Percentiles rank a stretch among this genome's conserved stretches.
These are phyloP conservation scores for Pilophorus perplexus DNA, from an alignment of 2,888 invertebrate genomes.

Conservation along the genomic window DNA sequence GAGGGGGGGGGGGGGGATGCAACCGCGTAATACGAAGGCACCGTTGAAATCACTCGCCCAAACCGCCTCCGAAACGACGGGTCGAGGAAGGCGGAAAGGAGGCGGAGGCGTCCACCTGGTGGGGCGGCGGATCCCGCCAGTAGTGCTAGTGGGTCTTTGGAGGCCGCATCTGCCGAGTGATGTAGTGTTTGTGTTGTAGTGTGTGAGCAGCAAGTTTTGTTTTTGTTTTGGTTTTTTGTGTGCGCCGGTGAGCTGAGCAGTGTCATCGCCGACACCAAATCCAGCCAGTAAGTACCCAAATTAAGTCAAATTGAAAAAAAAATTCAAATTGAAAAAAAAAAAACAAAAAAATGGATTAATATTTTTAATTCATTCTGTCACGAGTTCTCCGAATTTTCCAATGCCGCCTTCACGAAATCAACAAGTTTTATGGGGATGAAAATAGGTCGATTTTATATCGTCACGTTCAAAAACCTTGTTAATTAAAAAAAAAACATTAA, in stretches of 20 bases:
- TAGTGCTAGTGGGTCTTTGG: conserved; percentile 33
- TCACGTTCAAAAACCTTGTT: too few relatives aligned
- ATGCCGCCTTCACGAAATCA: too few relatives aligned
- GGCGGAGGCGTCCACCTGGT: conserved; percentile 9
- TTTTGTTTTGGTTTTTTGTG: conserved; percentile 1
- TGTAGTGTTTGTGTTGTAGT: conserved; percentile 35
- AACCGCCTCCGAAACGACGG: conserved; percentile 16
- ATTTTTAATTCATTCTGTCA: too few relatives aligned
- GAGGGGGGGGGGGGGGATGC: background rate
- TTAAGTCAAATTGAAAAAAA: background rate
- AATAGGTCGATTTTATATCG: too few relatives aligned
- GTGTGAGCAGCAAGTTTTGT: conserved; percentile 24
- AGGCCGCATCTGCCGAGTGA: conserved; percentile 25
- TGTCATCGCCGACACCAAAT: conserved; percentile 7
- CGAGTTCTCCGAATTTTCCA: too few relatives aligned
- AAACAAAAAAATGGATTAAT: too few relatives aligned
- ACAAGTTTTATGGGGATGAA: too few relatives aligned
- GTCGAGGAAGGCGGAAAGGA: background rate
- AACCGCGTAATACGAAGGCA: too few relatives aligned
- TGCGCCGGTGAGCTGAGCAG: background rate
- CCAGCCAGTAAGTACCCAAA: conserved; percentile 9
- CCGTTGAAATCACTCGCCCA: conserved; percentile 33
- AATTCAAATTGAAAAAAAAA: background rate
- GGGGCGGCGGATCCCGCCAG: conserved; percentile 7
- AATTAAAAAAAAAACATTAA: background rate